Evolutionary conservation across 1,140 invertebrate genomes (phyloP), one percentile per base, ranked within the genome.

Genomic region (Vanessa tameamea): DNA sequence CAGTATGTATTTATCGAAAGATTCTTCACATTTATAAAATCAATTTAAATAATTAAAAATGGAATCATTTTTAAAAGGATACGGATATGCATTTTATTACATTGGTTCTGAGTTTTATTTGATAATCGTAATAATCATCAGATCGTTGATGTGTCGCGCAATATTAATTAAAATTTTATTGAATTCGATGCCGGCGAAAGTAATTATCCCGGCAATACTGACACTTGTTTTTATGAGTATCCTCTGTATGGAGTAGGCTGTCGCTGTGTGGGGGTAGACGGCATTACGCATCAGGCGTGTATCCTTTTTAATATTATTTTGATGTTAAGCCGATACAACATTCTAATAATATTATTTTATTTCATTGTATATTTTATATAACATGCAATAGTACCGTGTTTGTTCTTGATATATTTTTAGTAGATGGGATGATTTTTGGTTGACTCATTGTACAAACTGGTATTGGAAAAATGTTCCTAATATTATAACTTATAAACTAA

Each of bases 111-210:
- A 69, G 64, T 69, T 70, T 69, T 78, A 75, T 76, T 68, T 76
- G 69, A 69, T 78, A 76, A 75, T 73, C 70, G 63, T 72, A 72
- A 75, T 70, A 69, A 76, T 78, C 61, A 71, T 66, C 66, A 61
- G 51, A 20, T 63, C 69, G 72, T 74, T 78, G 70, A 74, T 70
- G 67, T 80, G 77, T 80, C 82, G 78, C 74, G 80, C 77, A 78
- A 80, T 81, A 82, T 86, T 85, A 87, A 87, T 87, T 86, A 82
- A 78, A 80, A 75, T 69, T 78, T 82, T 79, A 83, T 82, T 84
- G 78, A 81, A 79, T 78, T 80, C 82, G 77, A 84, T 85, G 82
- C 80, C 79, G 79, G 78, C 77, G 71, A 78, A 82, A 82, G 82
- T 82, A 83, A 83, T 85, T 85, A 83, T 76, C 71, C 73, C 72